Evolutionary conservation across 2,113 vertebrate species (phyloP), one percentile per base, ranked within the genome.

Genomic region (Pseudorhombus dupliciocellatus): DNA sequence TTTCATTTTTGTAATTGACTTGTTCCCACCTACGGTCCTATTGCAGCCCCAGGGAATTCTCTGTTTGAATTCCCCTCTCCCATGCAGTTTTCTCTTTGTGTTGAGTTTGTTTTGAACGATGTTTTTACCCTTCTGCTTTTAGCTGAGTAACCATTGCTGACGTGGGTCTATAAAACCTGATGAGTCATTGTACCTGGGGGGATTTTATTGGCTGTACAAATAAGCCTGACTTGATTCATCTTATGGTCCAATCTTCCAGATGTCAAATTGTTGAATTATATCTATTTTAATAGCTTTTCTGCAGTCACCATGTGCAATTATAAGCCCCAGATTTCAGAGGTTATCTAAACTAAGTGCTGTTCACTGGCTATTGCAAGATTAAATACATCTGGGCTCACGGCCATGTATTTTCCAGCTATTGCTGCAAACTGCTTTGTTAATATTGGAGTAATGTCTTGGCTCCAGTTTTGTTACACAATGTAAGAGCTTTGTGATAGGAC

Each of bases 1-100:
- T 80, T 70, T 74, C 25, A 69, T 62, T 55, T 53, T 26, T 59
- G 12, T 63, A 42, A 63, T 42, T 63, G 48, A 37, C 15, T 56
- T 54, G 59, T 53, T 50, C 12, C 58, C 66, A 40, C 66, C 62
- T 58, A 42, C 3, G 0, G 55, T 44, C 20, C 34, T 15, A 15
- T 30, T 66, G 40, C 25, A 37, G 2, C 22, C 31, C 46, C 18
- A 4, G 0, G 2, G 55, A 26, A 72, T 8, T 46, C 40, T 42
- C 8, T 22, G 14, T 58, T 46, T 75, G 61, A 55, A 58, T 68
- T 61, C 28, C 28, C 11, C 28, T 57, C 53, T 53, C 30, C 26
- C 37, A 22, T 65, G 20, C 11, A n/a, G 8, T 30, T 11, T 50
- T 30, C 12, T 51, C 15, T 67, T 57, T 73, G 28, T 48, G 25